Percentiles rank a stretch among this genome's conserved stretches.
Evolutionary conservation across 2,113 vertebrate species (phyloP).

Genomic region (Poeciliopsis occidentalis): DNA sequence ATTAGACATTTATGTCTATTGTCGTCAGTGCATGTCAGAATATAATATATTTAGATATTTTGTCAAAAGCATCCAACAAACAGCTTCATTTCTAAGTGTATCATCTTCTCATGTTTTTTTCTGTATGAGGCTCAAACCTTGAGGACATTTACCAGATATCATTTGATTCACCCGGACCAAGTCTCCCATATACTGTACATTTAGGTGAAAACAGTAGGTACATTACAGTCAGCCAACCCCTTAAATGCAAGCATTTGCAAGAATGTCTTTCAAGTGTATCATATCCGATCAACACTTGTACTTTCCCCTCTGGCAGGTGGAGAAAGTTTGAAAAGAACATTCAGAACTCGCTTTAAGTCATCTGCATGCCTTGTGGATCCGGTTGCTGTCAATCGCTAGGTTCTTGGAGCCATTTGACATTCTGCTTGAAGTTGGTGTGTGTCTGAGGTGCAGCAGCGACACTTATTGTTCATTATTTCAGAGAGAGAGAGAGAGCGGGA

Average conservation of each 20-base stretch:
- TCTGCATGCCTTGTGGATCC: constrained; percentile 70
- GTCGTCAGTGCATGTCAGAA: background rate
- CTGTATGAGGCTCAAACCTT: background rate
- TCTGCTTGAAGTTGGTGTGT: constrained; percentile 78
- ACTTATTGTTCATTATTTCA: constrained; percentile 80
- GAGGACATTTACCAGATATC: background rate
- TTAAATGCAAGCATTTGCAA: constrained; percentile 53
- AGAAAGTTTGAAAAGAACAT: constrained; percentile 74
- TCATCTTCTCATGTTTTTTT: background rate
- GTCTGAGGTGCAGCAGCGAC: constrained; percentile 74
- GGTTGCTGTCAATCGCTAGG: constrained; percentile 69
- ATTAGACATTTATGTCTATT: background rate
- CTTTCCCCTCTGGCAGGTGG: constrained; percentile 62
- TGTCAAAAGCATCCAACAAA: background rate
- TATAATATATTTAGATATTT: background rate
- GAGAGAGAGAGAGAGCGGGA: constrained; percentile 28
- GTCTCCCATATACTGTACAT: constrained; percentile 37
- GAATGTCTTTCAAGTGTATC: constrained; percentile 66
- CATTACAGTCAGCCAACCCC: constrained; percentile 38
- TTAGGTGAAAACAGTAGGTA: constrained; percentile 49
- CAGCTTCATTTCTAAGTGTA: background rate
- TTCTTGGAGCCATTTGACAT: constrained; percentile 76
- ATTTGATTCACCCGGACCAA: constrained; percentile 1
- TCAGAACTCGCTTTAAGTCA: constrained; percentile 73
- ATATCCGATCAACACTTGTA: constrained; percentile 61